Evolutionary conservation across 2,888 invertebrate species (phyloP).

Genomic region (Diadegma fenestrale): DNA sequence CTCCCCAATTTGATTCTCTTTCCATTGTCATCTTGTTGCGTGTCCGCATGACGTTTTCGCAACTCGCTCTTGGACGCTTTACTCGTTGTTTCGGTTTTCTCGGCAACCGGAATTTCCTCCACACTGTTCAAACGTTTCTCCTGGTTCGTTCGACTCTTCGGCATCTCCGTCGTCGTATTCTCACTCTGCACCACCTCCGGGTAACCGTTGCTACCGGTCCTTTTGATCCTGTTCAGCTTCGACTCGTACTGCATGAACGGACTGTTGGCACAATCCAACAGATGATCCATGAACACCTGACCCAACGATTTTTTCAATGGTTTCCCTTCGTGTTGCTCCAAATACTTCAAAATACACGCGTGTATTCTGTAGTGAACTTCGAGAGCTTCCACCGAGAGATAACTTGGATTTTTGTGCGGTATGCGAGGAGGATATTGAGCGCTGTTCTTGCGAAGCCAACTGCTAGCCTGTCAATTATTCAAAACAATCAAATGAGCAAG

Average conservation of each 20-base stretch:
- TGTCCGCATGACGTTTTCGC: constrained; percentile 75
- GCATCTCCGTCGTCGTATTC: constrained; percentile 70
- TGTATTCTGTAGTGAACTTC: constrained; percentile 95
- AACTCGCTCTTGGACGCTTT: constrained; percentile 72
- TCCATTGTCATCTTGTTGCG: constrained; percentile 69
- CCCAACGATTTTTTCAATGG: constrained; percentile 87
- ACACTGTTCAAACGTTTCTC: constrained; percentile 76
- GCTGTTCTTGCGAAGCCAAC: constrained; percentile 91
- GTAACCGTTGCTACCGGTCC: constrained; percentile 66
- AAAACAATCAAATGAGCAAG: not conserved
- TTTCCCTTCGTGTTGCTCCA: constrained; percentile 92
- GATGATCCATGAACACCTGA: constrained; percentile 87
- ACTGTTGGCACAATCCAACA: constrained; percentile 85
- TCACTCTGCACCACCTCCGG: constrained; percentile 67
- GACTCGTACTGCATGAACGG: constrained; percentile 86
- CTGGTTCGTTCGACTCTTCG: constrained; percentile 72
- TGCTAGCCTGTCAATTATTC: constrained; percentile 87
- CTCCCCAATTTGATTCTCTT: constrained; percentile 80
- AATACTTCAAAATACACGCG: constrained; percentile 94
- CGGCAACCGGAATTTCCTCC: constrained; percentile 76
- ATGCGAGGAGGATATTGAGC: constrained; percentile 95
- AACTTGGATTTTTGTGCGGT: constrained; percentile 93
- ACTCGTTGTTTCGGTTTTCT: constrained; percentile 54
- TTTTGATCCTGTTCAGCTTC: constrained; percentile 82
- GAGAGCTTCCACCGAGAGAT: constrained; percentile 94